phyloP scores from a whole-genome alignment of 2,888 invertebrate genomes.

The Agrotis ipsilon region DNA sequence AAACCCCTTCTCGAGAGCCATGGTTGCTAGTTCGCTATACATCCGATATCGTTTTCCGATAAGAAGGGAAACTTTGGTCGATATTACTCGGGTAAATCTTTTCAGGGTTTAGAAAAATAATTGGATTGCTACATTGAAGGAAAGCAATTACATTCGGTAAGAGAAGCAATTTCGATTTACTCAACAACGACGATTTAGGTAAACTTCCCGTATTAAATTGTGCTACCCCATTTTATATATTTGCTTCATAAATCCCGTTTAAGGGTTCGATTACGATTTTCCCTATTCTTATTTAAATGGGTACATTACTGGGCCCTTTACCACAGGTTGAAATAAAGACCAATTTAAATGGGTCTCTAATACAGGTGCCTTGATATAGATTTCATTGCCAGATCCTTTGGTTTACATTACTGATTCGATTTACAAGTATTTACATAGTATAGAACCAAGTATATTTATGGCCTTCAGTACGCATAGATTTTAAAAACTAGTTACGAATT shows the following conservation, averaged over 20 bases:
- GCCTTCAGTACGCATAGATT: too few relatives aligned
- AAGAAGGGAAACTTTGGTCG: slow-evolving; percentile 79
- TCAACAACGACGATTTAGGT: slow-evolving; percentile 82
- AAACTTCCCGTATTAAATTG: slow-evolving; percentile 83
- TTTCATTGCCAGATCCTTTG: slow-evolving; percentile 14
- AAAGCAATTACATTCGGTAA: slow-evolving; percentile 87
- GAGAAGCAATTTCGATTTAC: slow-evolving; percentile 85
- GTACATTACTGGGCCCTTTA: slow-evolving; percentile 66
- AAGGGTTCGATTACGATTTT: slow-evolving; percentile 79
- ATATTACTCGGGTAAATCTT: slow-evolving; percentile 82
- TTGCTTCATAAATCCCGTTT: slow-evolving; percentile 80
- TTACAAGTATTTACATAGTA: not conserved
- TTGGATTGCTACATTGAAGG: slow-evolving; percentile 87
- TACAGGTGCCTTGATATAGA: slow-evolving; percentile 39
- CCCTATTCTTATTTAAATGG: slow-evolving; percentile 78
- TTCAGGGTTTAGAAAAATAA: slow-evolving; percentile 88
- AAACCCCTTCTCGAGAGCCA: slow-evolving; percentile 43
- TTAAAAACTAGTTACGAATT: too few relatives aligned
- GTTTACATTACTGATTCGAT: not conserved
- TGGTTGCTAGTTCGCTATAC: slow-evolving; percentile 69
- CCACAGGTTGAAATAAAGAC: slow-evolving; percentile 64
- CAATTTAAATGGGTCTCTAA: slow-evolving; percentile 47
- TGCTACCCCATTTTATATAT: slow-evolving; percentile 79
- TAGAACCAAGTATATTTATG: too few relatives aligned
- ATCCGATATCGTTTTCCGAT: slow-evolving; percentile 84